These are phyloP conservation scores for Turritopsis dohrnii DNA, from an alignment of 30 jellyfish, hydroid and myxozoan species.

Conservation along the genomic window DNA sequence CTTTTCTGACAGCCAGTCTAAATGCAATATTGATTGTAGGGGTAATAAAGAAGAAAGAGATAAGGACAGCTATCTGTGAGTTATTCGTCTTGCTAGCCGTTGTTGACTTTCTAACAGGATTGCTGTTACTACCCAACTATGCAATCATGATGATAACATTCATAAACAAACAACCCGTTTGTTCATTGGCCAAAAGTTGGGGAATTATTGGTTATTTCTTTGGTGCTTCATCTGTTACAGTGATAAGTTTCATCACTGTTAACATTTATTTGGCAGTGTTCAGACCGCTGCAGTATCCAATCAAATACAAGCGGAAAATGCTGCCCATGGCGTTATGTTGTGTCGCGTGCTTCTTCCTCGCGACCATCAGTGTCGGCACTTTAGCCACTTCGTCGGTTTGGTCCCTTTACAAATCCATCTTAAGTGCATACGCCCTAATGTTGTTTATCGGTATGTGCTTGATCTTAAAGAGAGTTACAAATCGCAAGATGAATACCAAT, in stretches of 20 bases:
- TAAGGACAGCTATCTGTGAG: neutral
- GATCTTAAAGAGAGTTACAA: neutral
- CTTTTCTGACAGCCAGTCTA: neutral
- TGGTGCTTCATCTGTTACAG: neutral
- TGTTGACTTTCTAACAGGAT: neutral
- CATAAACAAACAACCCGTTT: neutral
- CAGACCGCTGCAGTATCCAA: neutral
- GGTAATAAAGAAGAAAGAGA: neutral
- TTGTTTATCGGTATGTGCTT: neutral
- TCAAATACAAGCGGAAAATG: neutral
- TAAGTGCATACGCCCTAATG: neutral
- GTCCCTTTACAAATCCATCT: neutral
- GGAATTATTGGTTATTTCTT: neutral
- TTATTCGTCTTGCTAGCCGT: neutral
- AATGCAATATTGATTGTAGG: neutral
- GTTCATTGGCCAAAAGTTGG: neutral
- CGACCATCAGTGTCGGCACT: neutral
- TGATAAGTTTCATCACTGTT: neutral
- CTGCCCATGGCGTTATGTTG: neutral
- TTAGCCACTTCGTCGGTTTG: neutral
- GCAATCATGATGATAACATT: neutral
- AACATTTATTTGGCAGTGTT: neutral
- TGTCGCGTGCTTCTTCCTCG: neutral
- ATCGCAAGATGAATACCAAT: neutral
- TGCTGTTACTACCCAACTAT: neutral